A percentile compares a stretch with the other conserved stretches of the same genome.
Conservation (phyloP, 2,113 vertebrate genomes). For the Cariama cristata region DNA sequence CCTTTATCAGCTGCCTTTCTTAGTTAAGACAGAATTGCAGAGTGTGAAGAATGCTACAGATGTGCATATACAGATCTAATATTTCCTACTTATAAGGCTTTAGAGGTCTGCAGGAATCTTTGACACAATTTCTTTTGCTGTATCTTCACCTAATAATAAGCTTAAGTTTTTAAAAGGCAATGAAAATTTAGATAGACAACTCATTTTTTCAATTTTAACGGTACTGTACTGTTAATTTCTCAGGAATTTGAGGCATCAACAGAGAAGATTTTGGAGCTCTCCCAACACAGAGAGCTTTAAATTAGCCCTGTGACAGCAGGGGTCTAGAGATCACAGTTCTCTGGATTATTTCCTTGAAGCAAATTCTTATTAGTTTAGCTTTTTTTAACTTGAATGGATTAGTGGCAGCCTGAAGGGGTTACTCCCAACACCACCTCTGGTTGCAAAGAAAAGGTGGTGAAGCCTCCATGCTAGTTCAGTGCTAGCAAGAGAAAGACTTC, state of each 20-base stretch:
- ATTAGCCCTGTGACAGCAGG: background rate
- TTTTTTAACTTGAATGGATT: background rate
- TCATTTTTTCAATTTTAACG: background rate
- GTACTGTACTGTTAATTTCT: background rate
- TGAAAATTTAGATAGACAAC: background rate
- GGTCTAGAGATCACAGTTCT: background rate
- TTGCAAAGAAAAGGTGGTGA: background rate
- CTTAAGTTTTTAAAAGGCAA: background rate
- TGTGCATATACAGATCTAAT: fast-evolving
- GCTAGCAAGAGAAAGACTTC: background rate
- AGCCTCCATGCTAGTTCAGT: background rate
- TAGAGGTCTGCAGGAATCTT: background rate
- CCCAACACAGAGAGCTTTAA: background rate
- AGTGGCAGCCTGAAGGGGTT: background rate
- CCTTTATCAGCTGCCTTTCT: background rate
- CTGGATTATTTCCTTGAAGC: background rate
- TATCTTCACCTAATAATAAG: background rate
- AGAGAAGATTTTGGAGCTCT: background rate
- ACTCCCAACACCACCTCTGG: fast-evolving
- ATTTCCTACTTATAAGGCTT: background rate
- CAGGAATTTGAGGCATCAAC: background rate
- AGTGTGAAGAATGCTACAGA: background rate
- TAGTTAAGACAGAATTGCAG: background rate
- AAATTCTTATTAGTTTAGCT: background rate
- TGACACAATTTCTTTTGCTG: background rate